phyloP scores from a whole-genome alignment of 2,113 vertebrate genomes.

The Cyrtonyx montezumae region DNA sequence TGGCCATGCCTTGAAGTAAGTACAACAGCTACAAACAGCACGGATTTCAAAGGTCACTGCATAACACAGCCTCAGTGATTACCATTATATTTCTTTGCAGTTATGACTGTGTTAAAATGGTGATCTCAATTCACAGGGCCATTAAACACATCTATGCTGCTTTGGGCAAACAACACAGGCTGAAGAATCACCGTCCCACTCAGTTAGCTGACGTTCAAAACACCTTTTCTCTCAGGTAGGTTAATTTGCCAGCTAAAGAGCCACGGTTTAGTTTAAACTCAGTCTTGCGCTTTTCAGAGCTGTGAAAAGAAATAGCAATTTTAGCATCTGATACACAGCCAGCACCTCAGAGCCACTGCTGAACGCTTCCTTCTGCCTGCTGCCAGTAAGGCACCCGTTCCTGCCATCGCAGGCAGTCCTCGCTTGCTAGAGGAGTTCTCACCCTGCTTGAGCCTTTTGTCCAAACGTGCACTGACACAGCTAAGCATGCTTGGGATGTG shows the following conservation, averaged over 20 bases:
- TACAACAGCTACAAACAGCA: background rate
- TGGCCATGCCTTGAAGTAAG: background rate
- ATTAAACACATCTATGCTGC: constrained; percentile 11
- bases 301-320: background rate
- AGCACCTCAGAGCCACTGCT: background rate
- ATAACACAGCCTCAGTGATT: constrained; percentile 27
- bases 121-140: constrained; percentile 6
- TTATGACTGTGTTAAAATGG: constrained; percentile 24
- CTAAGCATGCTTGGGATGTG: background rate
- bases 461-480: background rate
- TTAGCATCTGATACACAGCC: background rate
- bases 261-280: background rate
- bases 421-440: background rate
- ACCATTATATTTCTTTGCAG: constrained; percentile 11
- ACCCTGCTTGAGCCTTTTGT: background rate
- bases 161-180: background rate
- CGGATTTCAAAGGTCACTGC: constrained; percentile 45
- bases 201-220: background rate
- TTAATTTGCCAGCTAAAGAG: background rate
- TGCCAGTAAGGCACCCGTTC: background rate
- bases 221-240: background rate
- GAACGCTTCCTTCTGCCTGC: background rate
- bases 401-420: background rate
- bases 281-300: background rate
- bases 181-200: background rate